These are phyloP conservation scores for Psittacula derbiana DNA, from an alignment of 2,797 vertebrate species.

Conservation along the genomic window DNA sequence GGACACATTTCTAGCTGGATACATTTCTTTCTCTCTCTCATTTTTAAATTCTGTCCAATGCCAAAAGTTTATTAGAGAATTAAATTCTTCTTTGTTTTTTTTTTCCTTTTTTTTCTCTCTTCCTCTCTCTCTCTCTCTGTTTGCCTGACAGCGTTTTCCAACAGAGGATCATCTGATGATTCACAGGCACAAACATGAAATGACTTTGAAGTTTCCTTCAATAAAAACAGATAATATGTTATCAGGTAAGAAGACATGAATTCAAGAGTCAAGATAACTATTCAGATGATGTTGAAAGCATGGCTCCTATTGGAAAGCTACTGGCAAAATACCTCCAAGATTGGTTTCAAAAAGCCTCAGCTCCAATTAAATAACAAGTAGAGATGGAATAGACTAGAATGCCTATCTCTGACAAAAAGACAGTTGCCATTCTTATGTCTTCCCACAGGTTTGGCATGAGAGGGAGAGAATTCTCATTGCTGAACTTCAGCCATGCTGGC, in stretches of 20 bases:
- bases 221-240: conserved; percentile 99
- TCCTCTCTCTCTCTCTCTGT: conserved; percentile 20
- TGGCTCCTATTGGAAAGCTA: conserved; percentile 37
- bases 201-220: conserved; percentile 99
- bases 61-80: conserved; percentile 62
- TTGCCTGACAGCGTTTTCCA: conserved; percentile 90
- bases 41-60: conserved; percentile 54
- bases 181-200: conserved; percentile 99
- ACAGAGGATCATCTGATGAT: conserved; percentile 99
- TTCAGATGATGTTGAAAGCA: conserved; percentile 19
- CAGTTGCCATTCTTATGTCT: not conserved
- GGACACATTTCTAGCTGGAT: conserved; percentile 34
- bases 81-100: conserved; percentile 49
- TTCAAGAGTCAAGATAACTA: conserved; percentile 21
- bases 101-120: not conserved
- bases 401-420: not conserved
- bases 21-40: conserved; percentile 28
- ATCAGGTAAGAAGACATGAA: conserved; percentile 87
- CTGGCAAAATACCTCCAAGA: conserved; percentile 35
- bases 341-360: not conserved
- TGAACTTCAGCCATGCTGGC: not conserved
- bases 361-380: conserved; percentile 7
- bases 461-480: not conserved
- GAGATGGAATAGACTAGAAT: conserved; percentile 28
- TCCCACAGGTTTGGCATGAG: not conserved